Percentiles rank a stretch among this genome's conserved stretches.
Conservation (phyloP, 2,113 vertebrate species). For the Neopipo cinnamomea region DNA sequence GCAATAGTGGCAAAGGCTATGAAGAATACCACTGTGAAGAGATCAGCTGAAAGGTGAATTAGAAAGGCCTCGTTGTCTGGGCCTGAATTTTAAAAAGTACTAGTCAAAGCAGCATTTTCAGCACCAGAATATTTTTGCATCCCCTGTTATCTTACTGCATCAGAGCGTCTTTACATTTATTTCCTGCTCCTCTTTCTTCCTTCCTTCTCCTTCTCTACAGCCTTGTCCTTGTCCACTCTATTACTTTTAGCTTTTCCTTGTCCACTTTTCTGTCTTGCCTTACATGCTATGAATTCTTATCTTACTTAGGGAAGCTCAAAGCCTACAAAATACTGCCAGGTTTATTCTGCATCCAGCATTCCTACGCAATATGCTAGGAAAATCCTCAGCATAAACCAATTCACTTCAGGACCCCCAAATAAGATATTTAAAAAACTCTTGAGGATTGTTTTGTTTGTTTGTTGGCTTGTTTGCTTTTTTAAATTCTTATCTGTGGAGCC, state of each 20-base stretch:
- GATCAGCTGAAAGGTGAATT: neutral
- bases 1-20: neutral
- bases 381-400: neutral
- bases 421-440: neutral
- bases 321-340: neutral
- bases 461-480: neutral
- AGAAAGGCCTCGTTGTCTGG: neutral
- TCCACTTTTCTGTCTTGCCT: neutral
- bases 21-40: neutral
- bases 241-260: neutral
- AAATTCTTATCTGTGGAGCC: neutral
- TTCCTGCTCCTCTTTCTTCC: neutral
- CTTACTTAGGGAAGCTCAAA: neutral
- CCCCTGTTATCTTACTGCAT: neutral
- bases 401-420: neutral
- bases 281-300: neutral
- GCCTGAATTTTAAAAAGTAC: neutral
- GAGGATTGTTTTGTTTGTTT: fast-evolving
- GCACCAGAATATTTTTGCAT: neutral
- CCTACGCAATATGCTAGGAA: neutral
- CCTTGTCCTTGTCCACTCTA: neutral
- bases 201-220: neutral
- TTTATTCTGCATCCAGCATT: neutral
- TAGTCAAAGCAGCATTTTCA: neutral
- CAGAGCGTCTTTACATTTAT: neutral